Evolutionary conservation across 2,888 invertebrate genomes (phyloP), one percentile per base, ranked within the genome.

Genomic region (Caenorhabditis doughertyi): DNA sequence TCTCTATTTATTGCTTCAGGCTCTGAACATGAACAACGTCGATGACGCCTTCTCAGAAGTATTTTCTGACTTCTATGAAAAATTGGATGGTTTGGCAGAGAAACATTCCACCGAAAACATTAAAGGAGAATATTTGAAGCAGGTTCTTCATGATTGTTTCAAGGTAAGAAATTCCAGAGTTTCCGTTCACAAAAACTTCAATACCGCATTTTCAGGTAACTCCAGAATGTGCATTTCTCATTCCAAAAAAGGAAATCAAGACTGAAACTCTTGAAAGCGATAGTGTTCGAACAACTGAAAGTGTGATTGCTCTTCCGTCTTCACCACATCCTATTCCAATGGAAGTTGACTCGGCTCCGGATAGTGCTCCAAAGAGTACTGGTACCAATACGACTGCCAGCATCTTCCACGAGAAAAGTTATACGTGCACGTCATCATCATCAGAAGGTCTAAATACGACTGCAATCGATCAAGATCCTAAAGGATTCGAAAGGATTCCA

Each of bases 361-460:
- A 47, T n/a, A 16, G 25, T 25, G 44, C 16, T 42, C 9, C 16
- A 39, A 13, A 16, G 39, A 39, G 9, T 13, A 39, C 39, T 13
- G 39, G 39, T 39, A 23, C 27, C 13, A 44, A 60, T n/a, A 58
- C 35, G 23, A 60, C 42, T 42, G 9, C 13, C 5, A 42, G 42
- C 3, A n/a, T 25, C 0, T 42, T 42, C 7, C 42, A 25, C 13
- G n/a, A 21, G 9, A 42, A n/a, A 60, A 60, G 60, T 27, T 23
- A 25, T 23, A 60, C 60, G n/a, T 42, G 42, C 25, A 27, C 60
- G 9, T 60, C 60, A 25, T 60, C 60, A n/a, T 47, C 44, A 8
- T n/a, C n/a, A 3, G 44, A 18, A n/a, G 18, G 18, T 3, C 8
- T 47, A n/a, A n/a, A n/a, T 42, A 13, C 5, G 3, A 42, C 42